phyloP scores from a whole-genome alignment of 2,888 invertebrate species.

The Dryobotodes eremita region DNA sequence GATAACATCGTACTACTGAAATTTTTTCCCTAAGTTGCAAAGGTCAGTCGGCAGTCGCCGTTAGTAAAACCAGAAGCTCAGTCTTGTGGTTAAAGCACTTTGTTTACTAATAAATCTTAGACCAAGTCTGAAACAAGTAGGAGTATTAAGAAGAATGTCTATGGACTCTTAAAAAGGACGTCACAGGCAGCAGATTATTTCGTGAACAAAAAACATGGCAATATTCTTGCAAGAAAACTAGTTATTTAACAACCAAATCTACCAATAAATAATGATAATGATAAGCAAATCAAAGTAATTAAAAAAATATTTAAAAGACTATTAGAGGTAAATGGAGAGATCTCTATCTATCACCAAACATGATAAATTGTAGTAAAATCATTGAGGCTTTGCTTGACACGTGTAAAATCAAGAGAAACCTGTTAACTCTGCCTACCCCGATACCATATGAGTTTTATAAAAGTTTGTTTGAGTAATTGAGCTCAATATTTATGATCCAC shows the following conservation, averaged over 20 bases:
- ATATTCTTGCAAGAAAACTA: neutral
- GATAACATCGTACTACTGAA: constrained; percentile 39
- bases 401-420: constrained; percentile 26
- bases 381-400: constrained; percentile 19
- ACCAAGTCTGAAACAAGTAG: neutral
- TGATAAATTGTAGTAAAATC: constrained; percentile 24
- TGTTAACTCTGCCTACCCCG: constrained; percentile 21
- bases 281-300: neutral
- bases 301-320: neutral
- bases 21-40: constrained; percentile 30
- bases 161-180: neutral
- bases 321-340: neutral
- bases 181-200: neutral
- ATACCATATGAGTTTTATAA: constrained; percentile 35
- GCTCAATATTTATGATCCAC: constrained; percentile 63
- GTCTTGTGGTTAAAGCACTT: constrained; percentile 11
- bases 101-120: neutral
- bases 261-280: neutral
- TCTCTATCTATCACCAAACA: neutral
- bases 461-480: constrained; percentile 67
- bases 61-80: constrained; percentile 50
- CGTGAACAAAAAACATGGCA: neutral
- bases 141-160: neutral
- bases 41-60: constrained; percentile 36
- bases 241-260: neutral